phyloP scores from a whole-genome alignment of 2,797 vertebrate species.

The Sebastes iracundus region DNA sequence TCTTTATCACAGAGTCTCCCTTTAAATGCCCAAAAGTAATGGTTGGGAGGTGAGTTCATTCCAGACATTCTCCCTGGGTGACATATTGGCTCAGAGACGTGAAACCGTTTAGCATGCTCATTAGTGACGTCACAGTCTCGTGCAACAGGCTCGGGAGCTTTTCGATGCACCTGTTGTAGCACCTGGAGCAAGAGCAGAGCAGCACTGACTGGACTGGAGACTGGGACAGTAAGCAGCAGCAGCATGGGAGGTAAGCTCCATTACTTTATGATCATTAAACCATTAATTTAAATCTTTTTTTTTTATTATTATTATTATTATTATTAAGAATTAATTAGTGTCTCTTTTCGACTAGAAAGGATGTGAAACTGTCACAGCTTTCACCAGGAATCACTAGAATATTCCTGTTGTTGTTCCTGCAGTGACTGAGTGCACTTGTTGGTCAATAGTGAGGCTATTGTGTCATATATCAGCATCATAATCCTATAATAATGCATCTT shows the following conservation, averaged over 20 bases:
- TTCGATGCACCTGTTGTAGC: conserved; percentile 50
- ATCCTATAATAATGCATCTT: background rate
- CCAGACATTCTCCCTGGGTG: background rate
- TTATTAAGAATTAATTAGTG: background rate
- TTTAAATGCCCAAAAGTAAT: background rate
- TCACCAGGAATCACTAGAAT: background rate
- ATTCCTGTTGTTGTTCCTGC: background rate
- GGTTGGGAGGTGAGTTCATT: background rate
- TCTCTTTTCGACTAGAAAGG: background rate
- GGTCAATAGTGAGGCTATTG: background rate
- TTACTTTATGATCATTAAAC: background rate
- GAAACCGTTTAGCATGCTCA: conserved; percentile 22
- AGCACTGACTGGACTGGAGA: background rate
- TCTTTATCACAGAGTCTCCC: background rate
- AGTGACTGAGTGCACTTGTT: background rate
- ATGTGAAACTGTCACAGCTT: background rate
- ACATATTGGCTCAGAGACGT: conserved; percentile 22
- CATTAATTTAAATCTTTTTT: background rate
- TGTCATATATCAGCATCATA: background rate
- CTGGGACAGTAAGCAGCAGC: background rate
- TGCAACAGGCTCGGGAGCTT: conserved; percentile 60
- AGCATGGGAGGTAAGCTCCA: conserved; percentile 69
- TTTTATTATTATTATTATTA: background rate
- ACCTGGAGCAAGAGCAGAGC: conserved; percentile 38
- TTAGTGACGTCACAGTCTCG: conserved; percentile 38